phyloP scores from a whole-genome alignment of 37 sponge, comb jelly and placozoan species.

The Bolinopsis microptera region DNA sequence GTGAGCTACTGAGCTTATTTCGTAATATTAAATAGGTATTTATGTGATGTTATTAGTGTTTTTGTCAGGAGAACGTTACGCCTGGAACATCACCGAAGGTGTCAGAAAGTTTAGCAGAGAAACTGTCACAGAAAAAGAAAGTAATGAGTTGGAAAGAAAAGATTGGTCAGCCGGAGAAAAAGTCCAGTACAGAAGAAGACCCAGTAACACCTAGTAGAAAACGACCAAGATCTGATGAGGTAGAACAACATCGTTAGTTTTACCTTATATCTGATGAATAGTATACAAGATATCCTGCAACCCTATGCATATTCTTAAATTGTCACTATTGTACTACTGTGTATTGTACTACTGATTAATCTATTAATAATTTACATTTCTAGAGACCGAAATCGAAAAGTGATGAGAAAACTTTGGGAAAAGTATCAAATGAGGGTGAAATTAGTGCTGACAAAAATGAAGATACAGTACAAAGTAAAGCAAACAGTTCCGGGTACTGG shows the following conservation, averaged over 20 bases:
- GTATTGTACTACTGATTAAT: too few species aligned
- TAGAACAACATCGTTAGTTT: too few species aligned
- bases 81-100: background rate
- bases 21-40: too few species aligned
- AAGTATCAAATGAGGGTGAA: background rate
- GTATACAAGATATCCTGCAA: too few species aligned
- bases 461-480: background rate
- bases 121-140: background rate
- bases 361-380: too few species aligned
- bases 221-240: slow-evolving; percentile 3
- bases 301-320: background rate
- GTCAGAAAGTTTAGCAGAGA: background rate
- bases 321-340: background rate
- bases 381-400: background rate
- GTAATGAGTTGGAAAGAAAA: slow-evolving; percentile 57
- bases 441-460: background rate
- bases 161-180: background rate
- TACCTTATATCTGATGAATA: too few species aligned
- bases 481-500: slow-evolving; percentile 1
- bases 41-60: too few species aligned
- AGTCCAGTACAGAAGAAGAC: background rate
- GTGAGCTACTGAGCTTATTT: too few species aligned
- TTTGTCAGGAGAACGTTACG: background rate
- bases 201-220: background rate
- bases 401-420: background rate